A percentile compares a stretch with the other conserved stretches of the same genome.
These are phyloP conservation scores for Rotaria macrura DNA, from an alignment of 2,888 invertebrate species.

Conservation along the genomic window DNA sequence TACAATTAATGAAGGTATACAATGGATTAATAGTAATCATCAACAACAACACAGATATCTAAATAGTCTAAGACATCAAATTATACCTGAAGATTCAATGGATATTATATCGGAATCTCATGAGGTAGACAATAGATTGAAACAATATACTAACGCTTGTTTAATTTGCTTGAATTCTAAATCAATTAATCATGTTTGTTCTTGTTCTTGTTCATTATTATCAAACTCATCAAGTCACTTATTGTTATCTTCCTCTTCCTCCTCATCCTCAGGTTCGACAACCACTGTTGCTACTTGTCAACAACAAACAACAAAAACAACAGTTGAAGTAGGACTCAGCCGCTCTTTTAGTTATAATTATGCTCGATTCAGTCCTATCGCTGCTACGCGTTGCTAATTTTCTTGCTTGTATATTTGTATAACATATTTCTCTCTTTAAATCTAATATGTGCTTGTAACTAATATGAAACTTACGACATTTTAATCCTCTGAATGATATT, in stretches of 20 bases:
- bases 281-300: conserved; percentile 8
- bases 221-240: not conserved
- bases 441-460: not conserved
- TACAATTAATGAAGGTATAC: conserved; percentile 13
- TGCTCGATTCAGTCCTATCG: not conserved
- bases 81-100: not conserved
- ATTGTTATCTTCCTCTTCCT: conserved; percentile 2
- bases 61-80: not conserved
- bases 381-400: not conserved
- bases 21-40: not conserved
- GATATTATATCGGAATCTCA: conserved; percentile 12
- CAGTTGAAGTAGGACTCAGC: not conserved
- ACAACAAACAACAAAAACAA: conserved; percentile 8
- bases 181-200: not conserved
- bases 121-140: not conserved
- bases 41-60: not conserved
- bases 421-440: not conserved
- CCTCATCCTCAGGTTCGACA: not conserved
- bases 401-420: not conserved
- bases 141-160: not conserved
- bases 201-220: not conserved
- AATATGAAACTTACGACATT: not conserved
- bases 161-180: not conserved
- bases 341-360: not conserved
- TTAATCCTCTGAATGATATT: not conserved